Conservation (phyloP, 2,113 vertebrate species). For the Engystomops pustulosus region DNA sequence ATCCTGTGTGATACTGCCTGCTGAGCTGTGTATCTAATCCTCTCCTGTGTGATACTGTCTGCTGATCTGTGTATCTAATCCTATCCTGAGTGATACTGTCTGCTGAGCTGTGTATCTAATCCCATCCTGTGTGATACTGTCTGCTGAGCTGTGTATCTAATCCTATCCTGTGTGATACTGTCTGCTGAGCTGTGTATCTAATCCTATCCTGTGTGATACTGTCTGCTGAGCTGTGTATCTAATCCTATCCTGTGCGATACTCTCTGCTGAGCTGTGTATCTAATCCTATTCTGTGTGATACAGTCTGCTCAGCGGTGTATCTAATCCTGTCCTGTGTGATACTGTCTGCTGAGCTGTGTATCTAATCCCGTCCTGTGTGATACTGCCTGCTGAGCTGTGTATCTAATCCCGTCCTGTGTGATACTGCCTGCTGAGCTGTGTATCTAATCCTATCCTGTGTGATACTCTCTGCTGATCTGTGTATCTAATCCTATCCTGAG, state of each 20-base stretch:
- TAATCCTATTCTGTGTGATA: not conserved
- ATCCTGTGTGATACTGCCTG: not conserved
- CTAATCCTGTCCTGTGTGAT: not conserved
- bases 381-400: too few relatives aligned
- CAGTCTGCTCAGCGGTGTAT: not conserved
- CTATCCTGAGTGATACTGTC: too few relatives aligned
- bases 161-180: too few relatives aligned
- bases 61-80: too few relatives aligned
- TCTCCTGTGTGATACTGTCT: too few relatives aligned
- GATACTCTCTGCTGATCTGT: not conserved
- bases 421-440: too few relatives aligned
- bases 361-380: not conserved
- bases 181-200: too few relatives aligned
- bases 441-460: not conserved
- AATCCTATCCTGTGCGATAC: too few relatives aligned
- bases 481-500: too few relatives aligned
- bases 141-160: not conserved
- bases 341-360: not conserved
- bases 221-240: not conserved
- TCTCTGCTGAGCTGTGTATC: too few relatives aligned
- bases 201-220: not conserved
- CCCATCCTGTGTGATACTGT: not conserved
- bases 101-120: not conserved
- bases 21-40: not conserved
- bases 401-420: too few relatives aligned